Conservation (phyloP, 2,113 vertebrate species). For the Castor canadensis region DNA sequence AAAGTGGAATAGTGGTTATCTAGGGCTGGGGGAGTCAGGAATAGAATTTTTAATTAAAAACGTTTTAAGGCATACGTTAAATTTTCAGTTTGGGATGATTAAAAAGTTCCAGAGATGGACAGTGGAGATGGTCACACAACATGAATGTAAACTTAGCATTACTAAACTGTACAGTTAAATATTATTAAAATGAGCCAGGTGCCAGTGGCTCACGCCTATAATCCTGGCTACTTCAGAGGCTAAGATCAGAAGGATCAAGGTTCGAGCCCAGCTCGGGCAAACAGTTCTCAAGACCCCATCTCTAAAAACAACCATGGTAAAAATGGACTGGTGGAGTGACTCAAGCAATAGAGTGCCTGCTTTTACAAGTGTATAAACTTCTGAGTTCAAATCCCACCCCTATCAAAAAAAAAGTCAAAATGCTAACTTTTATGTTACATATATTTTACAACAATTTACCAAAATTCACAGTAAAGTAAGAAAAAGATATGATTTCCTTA, state of each 20-base stretch:
- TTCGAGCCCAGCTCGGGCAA: too few species aligned
- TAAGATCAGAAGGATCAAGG: too few species aligned
- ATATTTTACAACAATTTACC: background rate
- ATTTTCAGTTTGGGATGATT: conserved; percentile 12
- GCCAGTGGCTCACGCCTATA: too few species aligned
- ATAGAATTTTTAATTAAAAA: background rate
- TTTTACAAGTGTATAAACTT: too few species aligned
- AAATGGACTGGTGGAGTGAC: too few species aligned
- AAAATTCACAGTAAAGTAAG: background rate
- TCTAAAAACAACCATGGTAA: too few species aligned
- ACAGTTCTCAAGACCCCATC: too few species aligned
- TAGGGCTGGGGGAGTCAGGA: background rate
- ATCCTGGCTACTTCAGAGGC: too few species aligned
- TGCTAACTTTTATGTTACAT: background rate
- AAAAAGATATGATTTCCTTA: background rate
- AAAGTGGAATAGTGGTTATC: background rate
- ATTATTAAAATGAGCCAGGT: too few species aligned
- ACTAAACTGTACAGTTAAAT: too few species aligned
- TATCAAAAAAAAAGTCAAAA: background rate
- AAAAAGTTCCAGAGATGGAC: background rate
- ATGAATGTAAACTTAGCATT: background rate
- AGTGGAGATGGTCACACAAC: background rate
- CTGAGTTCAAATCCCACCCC: too few species aligned
- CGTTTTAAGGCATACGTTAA: background rate
- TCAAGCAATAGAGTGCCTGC: too few species aligned